These are phyloP conservation scores for Pasiphila rectangulata DNA, from an alignment of 2,888 invertebrate species.

Conservation along the genomic window DNA sequence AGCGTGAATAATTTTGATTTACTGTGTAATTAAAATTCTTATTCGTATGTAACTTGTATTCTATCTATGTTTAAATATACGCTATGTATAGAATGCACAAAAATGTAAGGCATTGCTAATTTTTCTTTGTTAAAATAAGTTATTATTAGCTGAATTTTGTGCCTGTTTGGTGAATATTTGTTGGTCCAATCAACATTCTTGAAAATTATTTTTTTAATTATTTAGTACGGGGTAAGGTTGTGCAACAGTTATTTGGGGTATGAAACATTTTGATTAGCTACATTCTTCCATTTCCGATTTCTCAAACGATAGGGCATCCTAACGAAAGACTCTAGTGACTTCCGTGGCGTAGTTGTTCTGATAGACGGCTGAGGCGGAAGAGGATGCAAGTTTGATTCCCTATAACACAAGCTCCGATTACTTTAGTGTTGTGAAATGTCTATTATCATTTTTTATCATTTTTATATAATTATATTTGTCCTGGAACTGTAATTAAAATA, in stretches of 20 bases:
- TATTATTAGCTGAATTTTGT: slow-evolving; percentile 42
- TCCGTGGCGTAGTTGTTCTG: no score
- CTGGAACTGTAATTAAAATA: no score
- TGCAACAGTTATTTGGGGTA: slow-evolving; percentile 12
- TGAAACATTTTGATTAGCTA: slow-evolving; percentile 21
- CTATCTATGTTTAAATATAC: slow-evolving; percentile 38
- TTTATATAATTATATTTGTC: no score
- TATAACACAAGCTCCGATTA: no score
- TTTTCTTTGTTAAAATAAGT: slow-evolving; percentile 18
- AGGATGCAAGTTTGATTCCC: no score
- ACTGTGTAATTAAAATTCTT: slow-evolving; percentile 48
- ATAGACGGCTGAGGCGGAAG: no score
- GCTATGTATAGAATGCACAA: slow-evolving; percentile 35
- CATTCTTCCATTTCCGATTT: slow-evolving; percentile 3
- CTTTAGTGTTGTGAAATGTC: no score
- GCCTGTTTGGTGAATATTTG: slow-evolving; percentile 37
- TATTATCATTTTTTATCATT: no score
- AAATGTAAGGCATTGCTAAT: slow-evolving; percentile 19
- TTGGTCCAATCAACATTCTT: slow-evolving; percentile 34
- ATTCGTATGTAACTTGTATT: slow-evolving; percentile 33
- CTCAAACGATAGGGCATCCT: no score
- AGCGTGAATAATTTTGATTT: slow-evolving; percentile 53
- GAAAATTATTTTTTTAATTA: slow-evolving; percentile 17
- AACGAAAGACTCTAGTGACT: no score
- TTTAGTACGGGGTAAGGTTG: slow-evolving; percentile 20